Base-by-base conservation (phyloP, 2,113 vertebrate species). In the Glaucomys volans region DNA sequence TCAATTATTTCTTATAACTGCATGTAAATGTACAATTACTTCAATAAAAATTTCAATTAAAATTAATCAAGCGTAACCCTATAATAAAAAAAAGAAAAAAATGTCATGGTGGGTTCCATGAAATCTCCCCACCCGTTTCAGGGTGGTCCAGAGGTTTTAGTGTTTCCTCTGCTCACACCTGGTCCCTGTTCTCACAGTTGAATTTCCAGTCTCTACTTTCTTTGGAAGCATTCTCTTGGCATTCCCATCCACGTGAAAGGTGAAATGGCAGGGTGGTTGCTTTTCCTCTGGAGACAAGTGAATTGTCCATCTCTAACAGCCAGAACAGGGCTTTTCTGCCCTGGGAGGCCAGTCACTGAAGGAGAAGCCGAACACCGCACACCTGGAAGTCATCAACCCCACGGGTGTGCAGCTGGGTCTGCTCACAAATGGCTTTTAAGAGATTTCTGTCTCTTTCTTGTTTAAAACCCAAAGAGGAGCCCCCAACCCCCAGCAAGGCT, bases 221-320 rank as follows among this genome's bases (percentile, higher is more conserved):
- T 64, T 37, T 93, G 77, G 52, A 12, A 79, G 40, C 14, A 2
- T 11, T 62, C 57, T 24, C 54, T 67, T 22, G n/a, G 22, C 59
- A 26, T 5, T 30, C 4, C 35, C 37, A 14, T 40, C 32, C 8
- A 0, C 17, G 40, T 8, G 50, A 30, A 66, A 28, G 17, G 8
- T 17, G 75, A 30, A 66, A 0, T n/a, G 62, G 54, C 81, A 57
- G 11, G 1, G 24, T 37, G 24, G 76, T 72, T 69, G 7, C 72
- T 32, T 86, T 96, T 95, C 90, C 89, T 20, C 84, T 24, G 52
- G 89, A 37, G 28, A 37, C 86, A 59, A 26, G 77, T 10, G 24
- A 47, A 50, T 2, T 50, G 12, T 59, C 67, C 1, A 4, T 5
- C 28, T 28, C 26, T 80, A 52, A 54, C 12, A 50, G 42, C 87